Evolutionary conservation across 2,113 vertebrate species (phyloP).

Genomic region (Oophaga pumilio): DNA sequence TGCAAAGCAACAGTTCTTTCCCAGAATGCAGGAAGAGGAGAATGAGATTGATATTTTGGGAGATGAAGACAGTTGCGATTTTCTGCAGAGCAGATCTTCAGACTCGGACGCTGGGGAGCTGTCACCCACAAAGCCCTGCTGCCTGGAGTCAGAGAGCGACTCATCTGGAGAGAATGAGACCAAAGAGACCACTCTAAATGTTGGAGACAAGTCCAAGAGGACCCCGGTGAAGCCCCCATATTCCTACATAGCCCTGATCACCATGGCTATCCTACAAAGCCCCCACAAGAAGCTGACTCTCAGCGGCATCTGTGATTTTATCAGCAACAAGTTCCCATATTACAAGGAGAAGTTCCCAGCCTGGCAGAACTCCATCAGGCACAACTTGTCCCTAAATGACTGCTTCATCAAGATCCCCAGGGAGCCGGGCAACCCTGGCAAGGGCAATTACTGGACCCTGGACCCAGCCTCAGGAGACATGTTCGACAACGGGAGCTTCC

Average conservation of each 20-base stretch:
- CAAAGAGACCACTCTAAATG: conserved; percentile 15
- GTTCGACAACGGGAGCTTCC: conserved; percentile 91
- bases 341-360: conserved; percentile 86
- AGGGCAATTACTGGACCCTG: conserved; percentile 94
- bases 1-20: not conserved
- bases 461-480: conserved; percentile 89
- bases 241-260: conserved; percentile 91
- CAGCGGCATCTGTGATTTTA: conserved; percentile 89
- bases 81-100: not conserved
- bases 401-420: conserved; percentile 95
- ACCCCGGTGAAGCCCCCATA: conserved; percentile 83
- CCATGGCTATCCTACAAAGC: conserved; percentile 91
- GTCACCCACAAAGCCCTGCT: conserved; percentile 32
- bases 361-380: conserved; percentile 95
- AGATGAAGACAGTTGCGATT: conserved; percentile 58
- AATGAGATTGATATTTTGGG: conserved; percentile 73
- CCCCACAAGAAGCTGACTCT: conserved; percentile 85
- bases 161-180: conserved; percentile 70
- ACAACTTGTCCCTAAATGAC: conserved; percentile 96
- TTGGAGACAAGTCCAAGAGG: conserved; percentile 42
- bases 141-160: conserved; percentile 62
- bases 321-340: conserved; percentile 88
- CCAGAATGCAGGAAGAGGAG: conserved; percentile 63
- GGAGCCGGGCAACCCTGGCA: conserved; percentile 92
- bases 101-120: conserved; percentile 15